A percentile compares a stretch with the other conserved stretches of the same genome.
Evolutionary conservation across 2,797 vertebrate genomes (phyloP).

Genomic region (Crocodylus rhombifer): DNA sequence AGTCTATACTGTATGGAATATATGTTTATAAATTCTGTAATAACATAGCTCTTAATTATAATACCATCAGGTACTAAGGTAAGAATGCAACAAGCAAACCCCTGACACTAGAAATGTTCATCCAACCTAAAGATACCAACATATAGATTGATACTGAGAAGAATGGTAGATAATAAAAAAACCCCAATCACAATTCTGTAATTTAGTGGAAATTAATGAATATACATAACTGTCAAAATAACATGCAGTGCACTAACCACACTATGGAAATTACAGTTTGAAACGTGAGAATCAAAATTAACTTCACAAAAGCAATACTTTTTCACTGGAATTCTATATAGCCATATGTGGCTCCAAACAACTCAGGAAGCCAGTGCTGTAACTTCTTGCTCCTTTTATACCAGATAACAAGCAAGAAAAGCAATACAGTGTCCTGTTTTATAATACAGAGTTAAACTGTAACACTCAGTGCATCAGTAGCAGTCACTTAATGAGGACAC

Average conservation of each 20-base stretch:
- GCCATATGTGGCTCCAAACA: not conserved
- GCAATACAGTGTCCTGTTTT: slow-evolving; percentile 19
- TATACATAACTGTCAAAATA: not conserved
- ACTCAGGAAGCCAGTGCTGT: slow-evolving; percentile 3
- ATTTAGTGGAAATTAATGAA: slow-evolving; percentile 38
- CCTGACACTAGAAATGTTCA: not conserved
- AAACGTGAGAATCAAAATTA: slow-evolving; percentile 12
- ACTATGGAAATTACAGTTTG: not conserved
- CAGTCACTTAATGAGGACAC: not conserved
- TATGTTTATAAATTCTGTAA: not conserved
- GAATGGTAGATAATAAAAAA: not conserved
- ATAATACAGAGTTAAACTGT: slow-evolving; percentile 30
- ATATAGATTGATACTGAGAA: not conserved
- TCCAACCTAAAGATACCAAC: not conserved
- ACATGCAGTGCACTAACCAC: not conserved
- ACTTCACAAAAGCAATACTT: slow-evolving; percentile 10
- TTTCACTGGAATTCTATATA: not conserved
- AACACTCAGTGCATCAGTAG: not conserved
- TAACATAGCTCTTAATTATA: not conserved
- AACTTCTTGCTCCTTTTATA: not conserved
- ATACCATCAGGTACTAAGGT: not conserved
- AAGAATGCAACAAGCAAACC: not conserved
- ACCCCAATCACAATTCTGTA: not conserved
- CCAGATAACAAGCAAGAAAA: not conserved
- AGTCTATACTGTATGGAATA: not conserved